Base-by-base conservation (phyloP, 2,888 invertebrate genomes). In the Hydropsyche betteni region DNA sequence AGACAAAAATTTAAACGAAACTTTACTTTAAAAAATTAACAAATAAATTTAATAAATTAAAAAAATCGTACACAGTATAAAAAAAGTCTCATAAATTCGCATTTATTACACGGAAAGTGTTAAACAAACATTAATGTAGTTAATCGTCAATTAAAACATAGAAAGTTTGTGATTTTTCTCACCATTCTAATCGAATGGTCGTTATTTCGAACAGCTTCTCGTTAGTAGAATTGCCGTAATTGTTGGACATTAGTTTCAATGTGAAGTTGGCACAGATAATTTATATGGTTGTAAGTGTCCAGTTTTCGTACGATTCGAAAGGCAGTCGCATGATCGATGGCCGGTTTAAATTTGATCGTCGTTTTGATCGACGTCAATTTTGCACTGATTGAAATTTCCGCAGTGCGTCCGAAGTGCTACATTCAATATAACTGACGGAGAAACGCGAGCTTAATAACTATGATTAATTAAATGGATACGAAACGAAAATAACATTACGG, bases 361-460 rank as follows among this genome's bases (percentile, higher is more conserved):
- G 64, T 34, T 64, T 64, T 64, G 34, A 64, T 64, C 64, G 34
- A 64, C 64, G 64, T 64, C 64, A 64, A 64, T 64, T 64, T 64
- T 36, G 64, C 34, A 12, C 34, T 36, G 34, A 36, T 64, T 34
- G 64, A 64, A 64, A 36, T 44, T 8, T 44, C 44, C 44, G 44
- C 10, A 44, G 3, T 44, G 44, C 44, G 44, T 44, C 44, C 44
- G 44, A 44, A 44, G 44, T 10, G 10, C 44, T 44, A 10, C 44
- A 44, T 6, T 44, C 44, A 44, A 44, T 44, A 44, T 44, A 44
- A 44, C n/a, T 55, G 16, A 55, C 64, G 36, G 12, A 24, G 10
- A 24, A 58, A 10, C 44, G 44, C 44, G 6, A 44, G 44, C 10
- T 44, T 44, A 44, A 58, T 58, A 58, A n/a, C 64, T 36, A 36